These are phyloP conservation scores for Gonioctena quinquepunctata DNA, from an alignment of 1,140 invertebrate species.

Conservation along the genomic window DNA sequence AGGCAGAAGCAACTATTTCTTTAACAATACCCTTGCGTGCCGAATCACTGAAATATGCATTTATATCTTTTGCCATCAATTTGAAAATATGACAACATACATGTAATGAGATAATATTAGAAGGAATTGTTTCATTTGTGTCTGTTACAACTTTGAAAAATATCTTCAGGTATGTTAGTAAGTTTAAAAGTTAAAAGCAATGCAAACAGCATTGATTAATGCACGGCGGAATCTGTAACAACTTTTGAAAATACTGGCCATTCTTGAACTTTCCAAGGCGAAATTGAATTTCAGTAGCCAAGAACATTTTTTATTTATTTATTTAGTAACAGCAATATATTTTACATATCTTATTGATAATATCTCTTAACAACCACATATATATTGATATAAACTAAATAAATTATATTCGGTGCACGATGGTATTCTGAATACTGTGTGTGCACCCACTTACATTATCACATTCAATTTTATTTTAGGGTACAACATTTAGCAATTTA, in stretches of 20 bases:
- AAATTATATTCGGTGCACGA: too few species aligned
- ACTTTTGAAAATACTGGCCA: constrained; percentile 10
- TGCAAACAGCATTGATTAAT: background rate
- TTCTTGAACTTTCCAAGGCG: background rate
- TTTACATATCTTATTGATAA: too few species aligned
- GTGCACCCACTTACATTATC: too few species aligned
- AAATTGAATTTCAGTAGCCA: constrained; percentile 6
- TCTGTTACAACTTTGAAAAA: background rate
- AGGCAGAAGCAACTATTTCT: background rate
- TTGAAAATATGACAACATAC: constrained; percentile 1
- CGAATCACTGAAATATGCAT: background rate
- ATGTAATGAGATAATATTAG: background rate
- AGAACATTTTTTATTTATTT: too few species aligned
- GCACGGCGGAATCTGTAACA: background rate
- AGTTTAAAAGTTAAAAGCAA: constrained; percentile 1
- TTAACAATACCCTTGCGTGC: background rate
- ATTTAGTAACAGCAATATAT: too few species aligned
- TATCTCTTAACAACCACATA: too few species aligned
- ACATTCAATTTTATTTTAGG: too few species aligned
- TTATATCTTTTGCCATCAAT: background rate
- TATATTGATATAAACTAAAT: too few species aligned
- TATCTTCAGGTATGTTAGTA: background rate
- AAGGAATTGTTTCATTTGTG: background rate
- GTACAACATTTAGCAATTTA: too few species aligned
- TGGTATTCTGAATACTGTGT: too few species aligned